Evolutionary conservation across 2,797 vertebrate species (phyloP), one percentile per base, ranked within the genome.

Genomic region (Cryptoblepharus egeriae): DNA sequence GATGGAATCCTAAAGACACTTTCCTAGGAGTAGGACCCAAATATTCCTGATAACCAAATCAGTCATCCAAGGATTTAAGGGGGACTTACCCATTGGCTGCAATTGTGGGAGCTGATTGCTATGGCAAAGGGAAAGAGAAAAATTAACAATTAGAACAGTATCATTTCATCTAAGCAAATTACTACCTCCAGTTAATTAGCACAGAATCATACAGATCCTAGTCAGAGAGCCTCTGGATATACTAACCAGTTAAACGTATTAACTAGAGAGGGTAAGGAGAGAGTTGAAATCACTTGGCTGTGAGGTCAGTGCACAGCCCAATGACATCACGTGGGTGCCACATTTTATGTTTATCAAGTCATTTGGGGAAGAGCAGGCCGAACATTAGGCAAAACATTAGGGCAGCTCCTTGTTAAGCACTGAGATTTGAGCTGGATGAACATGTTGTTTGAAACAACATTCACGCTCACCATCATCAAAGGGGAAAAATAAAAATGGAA

Each of bases 41-140:
- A 15, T 15, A 7, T 11, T 32, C 55, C 26, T 13, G 49, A 42
- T 60, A 28, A 30, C 9, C 10, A 13, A 61, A 26, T 45, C 3
- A 11, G 9, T 30, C n/a, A 39, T 15, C 52, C 35, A 26, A n/a
- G 39, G 16, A 22, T 20, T 24, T 28, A 58, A 16, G 30, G 11
- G 28, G 1, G 37, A 75, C 85, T 55, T 75, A 86, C 85, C 85
- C 80, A 6, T 86, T 86, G 65, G 80, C 81, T 76, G 67, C 81
- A 37, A 83, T 71, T 57, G 81, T 75, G 39, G 77, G 71, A 60
- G 85, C 80, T 2, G 85, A 83, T 72, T 87, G 85, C 82, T 80
- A 63, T 26, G 45, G 30, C 8, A 15, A 6, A 16, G 8, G 22
- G 18, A 58, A 18, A 35, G 9, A 37, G 49, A 49, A 22, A 72